Base-by-base conservation (phyloP, 2,888 invertebrate genomes). In the Leptothorax acervorum region DNA sequence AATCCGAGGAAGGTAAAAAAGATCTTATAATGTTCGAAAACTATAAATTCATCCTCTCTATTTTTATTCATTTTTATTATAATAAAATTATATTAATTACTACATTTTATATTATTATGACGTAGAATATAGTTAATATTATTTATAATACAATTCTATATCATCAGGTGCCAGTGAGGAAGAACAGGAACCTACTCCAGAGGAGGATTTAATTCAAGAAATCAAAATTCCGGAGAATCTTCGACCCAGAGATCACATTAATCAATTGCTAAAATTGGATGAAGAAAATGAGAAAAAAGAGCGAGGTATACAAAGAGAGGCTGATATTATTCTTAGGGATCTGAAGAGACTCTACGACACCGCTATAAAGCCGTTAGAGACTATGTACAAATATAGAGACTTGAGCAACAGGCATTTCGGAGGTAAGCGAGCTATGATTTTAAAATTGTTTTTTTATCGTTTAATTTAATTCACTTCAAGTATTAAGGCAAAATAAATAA, bases 361-460 rank as follows among this genome's bases (percentile, higher is more conserved):
- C 88, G 97, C 98, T 3, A 98, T 99, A 71, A 98, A 98, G 94
- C 99, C 99, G 0, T 95, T 99, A 92, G 99, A 99, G 96, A 96
- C 96, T n/a, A 95, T 98, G 48, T 99, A 98, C 95, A 98, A 98
- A 94, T 99, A 98, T 94, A 96, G 98, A 92, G 98, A 99, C 95
- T 96, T 99, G 83, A 98, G 98, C 94, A 98, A 98, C 94, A 96
- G 98, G 89, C 98, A 98, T 95, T 98, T 98, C 93, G 98, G 98
- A 93, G 96, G 96, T 96, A 92, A 92, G 88, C 18, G 12, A 60
- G 8, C 4, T 66, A 18, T 9, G 2, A 48, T 65, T 55, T 28
- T 18, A 42, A 65, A 78, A 55, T 11, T 28, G 48, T n/a, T 66
- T 39, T 18, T 23, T 62, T n/a, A 48, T 11, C 11, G 0, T 60